Base-by-base conservation (phyloP, 2,888 invertebrate species). In the Eupithecia subfuscata region DNA sequence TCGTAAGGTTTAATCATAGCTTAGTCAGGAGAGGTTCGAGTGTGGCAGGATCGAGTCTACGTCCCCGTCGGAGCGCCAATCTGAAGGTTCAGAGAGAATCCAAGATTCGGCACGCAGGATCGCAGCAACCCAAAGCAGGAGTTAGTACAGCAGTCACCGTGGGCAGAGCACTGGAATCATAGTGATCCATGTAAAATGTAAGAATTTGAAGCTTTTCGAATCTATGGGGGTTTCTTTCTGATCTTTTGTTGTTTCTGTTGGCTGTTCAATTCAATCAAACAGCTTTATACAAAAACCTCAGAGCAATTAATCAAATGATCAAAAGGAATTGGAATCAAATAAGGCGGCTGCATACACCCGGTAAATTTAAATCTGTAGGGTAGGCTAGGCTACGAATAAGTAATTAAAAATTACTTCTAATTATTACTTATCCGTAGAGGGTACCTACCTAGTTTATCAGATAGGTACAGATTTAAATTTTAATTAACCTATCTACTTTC, bases 81-180 rank as follows among this genome's bases (percentile, higher is more conserved):
- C 65, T 77, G 77, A 43, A 77, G 74, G 74, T 77, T 77, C 30
- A 77, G 60, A 43, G 77, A 71, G 72, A 77, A 77, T 72, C 77
- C 77, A 22, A 77, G 74, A 64, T 77, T 77, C 14, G 77, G 77
- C 37, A 72, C 71, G 60, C 77, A 77, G 1, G 75, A 75, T 14
- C 77, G 70, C 25, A 77, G 56, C 56, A 75, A 25, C 22, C 75
- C 77, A 52, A 77, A 77, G 72, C 77, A 77, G 6, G n/a, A 30
- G 37, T 71, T 77, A 30, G 64, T 43, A 48, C 83, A 83, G 77
- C 83, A 83, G 22, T 83, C 69, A 16, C 70, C 71, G 75, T 82
- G 78, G n/a, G 74, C 70, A 11, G n/a, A 22, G 37, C 83, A 83
- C 83, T 83, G 78, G 70, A 75, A 75, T 56, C 56, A 78, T 56